Percentiles rank a stretch among this genome's conserved stretches.
Conservation (phyloP, 2,113 vertebrate genomes). For the Archocentrus centrarchus region DNA sequence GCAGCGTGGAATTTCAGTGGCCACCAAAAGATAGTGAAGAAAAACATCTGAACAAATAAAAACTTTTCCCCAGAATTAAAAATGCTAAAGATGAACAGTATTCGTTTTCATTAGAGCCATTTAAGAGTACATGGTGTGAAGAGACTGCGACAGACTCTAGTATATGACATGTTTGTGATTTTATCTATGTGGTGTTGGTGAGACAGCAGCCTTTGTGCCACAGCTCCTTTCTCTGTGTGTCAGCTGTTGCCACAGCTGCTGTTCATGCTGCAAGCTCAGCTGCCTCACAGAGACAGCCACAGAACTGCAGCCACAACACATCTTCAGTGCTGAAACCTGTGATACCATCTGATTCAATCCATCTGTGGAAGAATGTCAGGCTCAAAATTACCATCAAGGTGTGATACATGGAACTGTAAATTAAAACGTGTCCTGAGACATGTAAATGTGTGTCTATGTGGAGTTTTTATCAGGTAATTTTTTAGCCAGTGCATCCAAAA, state of each 20-base stretch:
- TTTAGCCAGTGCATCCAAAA: too few species aligned
- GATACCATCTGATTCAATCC: neutral
- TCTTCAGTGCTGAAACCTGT: slow-evolving; percentile 5
- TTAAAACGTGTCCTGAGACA: too few species aligned
- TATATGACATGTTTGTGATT: slow-evolving; percentile 52
- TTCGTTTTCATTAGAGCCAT: slow-evolving; percentile 2
- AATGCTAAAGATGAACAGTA: neutral
- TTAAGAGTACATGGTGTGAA: neutral
- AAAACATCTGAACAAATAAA: slow-evolving; percentile 38
- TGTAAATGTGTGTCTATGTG: too few species aligned
- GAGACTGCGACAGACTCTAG: neutral
- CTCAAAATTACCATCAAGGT: neutral
- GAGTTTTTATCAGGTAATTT: too few species aligned
- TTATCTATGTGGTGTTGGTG: slow-evolving; percentile 17
- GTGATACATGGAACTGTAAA: neutral
- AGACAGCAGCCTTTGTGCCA: slow-evolving; percentile 38
- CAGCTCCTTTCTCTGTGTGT: slow-evolving; percentile 38
- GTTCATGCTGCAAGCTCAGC: slow-evolving; percentile 52
- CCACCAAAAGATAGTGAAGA: slow-evolving; percentile 26
- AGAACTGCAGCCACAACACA: slow-evolving; percentile 10
- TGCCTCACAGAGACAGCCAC: slow-evolving; percentile 50
- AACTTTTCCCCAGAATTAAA: neutral
- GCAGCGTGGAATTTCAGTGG: slow-evolving; percentile 6
- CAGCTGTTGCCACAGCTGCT: slow-evolving; percentile 75
- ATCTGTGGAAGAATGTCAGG: neutral